Evolutionary conservation across 2,113 vertebrate species (phyloP).

Genomic region (Coturnix japonica): DNA sequence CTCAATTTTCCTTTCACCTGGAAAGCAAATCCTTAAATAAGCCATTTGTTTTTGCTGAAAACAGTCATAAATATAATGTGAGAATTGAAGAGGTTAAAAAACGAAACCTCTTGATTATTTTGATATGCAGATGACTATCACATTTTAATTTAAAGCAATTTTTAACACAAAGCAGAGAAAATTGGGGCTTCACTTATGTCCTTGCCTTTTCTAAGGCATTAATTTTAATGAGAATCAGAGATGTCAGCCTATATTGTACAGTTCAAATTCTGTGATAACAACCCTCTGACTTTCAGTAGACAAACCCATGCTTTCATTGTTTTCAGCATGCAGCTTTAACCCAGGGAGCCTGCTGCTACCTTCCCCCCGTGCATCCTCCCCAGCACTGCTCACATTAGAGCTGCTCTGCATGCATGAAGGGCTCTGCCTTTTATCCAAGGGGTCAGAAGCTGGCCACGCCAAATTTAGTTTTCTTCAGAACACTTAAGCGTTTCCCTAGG

Average conservation of each 20-base stretch:
- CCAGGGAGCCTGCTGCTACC: fast-evolving
- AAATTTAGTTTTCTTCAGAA: conserved; percentile 31
- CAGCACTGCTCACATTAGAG: not conserved
- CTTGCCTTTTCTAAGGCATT: not conserved
- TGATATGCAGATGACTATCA: not conserved
- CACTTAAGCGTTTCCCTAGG: not conserved
- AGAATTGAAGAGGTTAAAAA: not conserved
- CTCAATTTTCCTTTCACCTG: not conserved
- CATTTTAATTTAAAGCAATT: not conserved
- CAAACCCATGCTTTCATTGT: not conserved
- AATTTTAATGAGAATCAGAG: not conserved
- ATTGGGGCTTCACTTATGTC: not conserved
- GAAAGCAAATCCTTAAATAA: not conserved
- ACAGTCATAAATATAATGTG: not conserved
- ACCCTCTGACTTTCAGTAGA: not conserved
- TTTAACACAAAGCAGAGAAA: not conserved
- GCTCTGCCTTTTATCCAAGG: not conserved
- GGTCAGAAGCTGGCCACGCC: conserved; percentile 48
- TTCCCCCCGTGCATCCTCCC: not conserved
- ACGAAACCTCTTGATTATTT: not conserved
- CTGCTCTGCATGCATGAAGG: conserved; percentile 12
- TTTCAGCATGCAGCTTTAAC: not conserved
- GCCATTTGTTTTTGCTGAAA: not conserved
- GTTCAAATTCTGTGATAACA: not conserved
- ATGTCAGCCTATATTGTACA: not conserved